Evolutionary conservation across 2,888 invertebrate genomes (phyloP), one percentile per base, ranked within the genome.

Genomic region (Rapana venosa): DNA sequence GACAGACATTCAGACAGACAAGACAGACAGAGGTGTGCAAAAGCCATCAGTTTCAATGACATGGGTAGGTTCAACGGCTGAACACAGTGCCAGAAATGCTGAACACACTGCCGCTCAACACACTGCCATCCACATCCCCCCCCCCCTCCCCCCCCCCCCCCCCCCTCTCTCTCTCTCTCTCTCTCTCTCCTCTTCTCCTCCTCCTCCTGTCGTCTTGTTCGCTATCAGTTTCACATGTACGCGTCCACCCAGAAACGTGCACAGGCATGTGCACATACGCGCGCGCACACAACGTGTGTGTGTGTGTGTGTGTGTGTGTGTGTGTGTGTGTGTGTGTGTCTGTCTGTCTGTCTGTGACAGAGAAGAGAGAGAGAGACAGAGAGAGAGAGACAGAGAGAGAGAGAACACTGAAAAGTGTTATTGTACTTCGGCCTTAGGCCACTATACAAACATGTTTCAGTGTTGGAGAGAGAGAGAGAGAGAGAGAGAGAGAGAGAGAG

Each of bases 251-350:
- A 47, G 47, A 8, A 47, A 47, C 47, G 47, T 47, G 47, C 47
- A 47, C 8, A 5, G 4, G 47, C 47, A 47, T 8, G 47, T 47
- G 47, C 47, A 47, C 47, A 47, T 2, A 47, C 8, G 8, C 47
- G 47, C 2, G 8, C 47, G 8, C 47, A 8, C 8, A 8, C 2
- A 13, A 13, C 13, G 66, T 79, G 79, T 79, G 79, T 30, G 79
- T 79, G n/a, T 79, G 79, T 79, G 79, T 79, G 79, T 79, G 79
- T 79, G 79, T 79, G 79, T 79, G 79, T 79, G 66, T 66, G 66
- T 66, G 66, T 66, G 66, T 66, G 66, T 66, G 66, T 66, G 66
- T 66, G 66, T 66, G 66, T 66, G 66, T 66, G 66, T 66, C 5
- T 66, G 66, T 66, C 5, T 26, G 66, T 66, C 5, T 26, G 66